A percentile compares a stretch with the other conserved stretches of the same genome.
Evolutionary conservation across 2,113 vertebrate genomes (phyloP).

Genomic region (Lophotis ruficrista): DNA sequence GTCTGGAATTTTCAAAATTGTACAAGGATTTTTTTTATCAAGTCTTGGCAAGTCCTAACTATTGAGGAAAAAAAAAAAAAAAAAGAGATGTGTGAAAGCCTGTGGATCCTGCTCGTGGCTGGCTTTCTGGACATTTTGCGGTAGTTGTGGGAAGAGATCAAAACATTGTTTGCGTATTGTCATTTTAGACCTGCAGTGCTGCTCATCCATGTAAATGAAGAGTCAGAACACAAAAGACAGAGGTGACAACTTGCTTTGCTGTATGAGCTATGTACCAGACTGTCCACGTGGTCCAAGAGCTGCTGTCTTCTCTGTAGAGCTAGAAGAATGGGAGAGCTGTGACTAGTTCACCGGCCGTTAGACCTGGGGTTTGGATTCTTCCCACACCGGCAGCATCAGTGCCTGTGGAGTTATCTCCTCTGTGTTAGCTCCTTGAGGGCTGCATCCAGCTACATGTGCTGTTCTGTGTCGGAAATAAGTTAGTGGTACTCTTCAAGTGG

Average conservation of each 20-base stretch:
- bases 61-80: no score
- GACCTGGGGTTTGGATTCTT: neutral
- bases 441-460: neutral
- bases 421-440: neutral
- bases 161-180: fast-evolving
- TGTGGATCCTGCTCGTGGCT: neutral
- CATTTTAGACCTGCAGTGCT: neutral
- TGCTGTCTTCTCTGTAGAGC: neutral
- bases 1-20: neutral
- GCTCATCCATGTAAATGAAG: neutral
- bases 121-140: neutral
- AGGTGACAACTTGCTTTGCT: neutral
- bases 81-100: neutral
- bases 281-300: neutral
- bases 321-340: neutral
- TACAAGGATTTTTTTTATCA: neutral
- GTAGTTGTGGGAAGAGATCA: neutral
- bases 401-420: neutral
- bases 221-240: neutral
- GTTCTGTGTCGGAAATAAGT: neutral
- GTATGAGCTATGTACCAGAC: neutral
- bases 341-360: neutral
- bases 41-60: neutral
- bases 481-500: neutral
- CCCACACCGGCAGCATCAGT: neutral